Conservation (phyloP, 23 tunicate genomes). For the Oikopleura dioica region DNA sequence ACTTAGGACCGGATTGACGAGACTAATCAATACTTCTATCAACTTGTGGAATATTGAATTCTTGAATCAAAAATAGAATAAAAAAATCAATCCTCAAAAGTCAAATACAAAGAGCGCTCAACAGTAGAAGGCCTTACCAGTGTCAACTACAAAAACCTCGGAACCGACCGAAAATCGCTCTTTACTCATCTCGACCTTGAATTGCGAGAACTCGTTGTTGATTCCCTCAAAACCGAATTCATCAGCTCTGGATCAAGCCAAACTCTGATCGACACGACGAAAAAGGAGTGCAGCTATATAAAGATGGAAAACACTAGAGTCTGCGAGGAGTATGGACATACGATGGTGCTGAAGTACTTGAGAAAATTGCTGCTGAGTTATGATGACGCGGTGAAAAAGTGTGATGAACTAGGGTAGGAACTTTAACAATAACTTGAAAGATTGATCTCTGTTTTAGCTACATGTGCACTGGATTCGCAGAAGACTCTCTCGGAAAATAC, state of each 20-base stretch:
- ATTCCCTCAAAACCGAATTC: neutral
- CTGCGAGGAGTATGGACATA: slow-evolving; percentile 9
- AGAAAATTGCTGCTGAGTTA: neutral
- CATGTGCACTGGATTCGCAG: neutral
- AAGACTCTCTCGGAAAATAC: neutral
- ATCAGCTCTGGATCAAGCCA: neutral
- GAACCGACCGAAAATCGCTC: neutral
- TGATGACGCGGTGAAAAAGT: neutral
- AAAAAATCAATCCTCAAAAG: too few relatives aligned
- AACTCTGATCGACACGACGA: neutral
- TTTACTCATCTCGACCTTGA: neutral
- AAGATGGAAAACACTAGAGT: neutral
- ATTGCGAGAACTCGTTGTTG: neutral
- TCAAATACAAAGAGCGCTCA: neutral
- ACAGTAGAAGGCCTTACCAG: neutral
- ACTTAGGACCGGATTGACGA: too few relatives aligned
- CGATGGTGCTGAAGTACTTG: neutral
- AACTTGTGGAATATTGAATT: too few relatives aligned
- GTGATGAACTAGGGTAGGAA: slow-evolving; percentile 1
- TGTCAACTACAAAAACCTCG: neutral
- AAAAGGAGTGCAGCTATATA: neutral
- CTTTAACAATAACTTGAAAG: too few relatives aligned
- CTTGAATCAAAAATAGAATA: too few relatives aligned
- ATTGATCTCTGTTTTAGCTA: too few relatives aligned
- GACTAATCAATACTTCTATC: too few relatives aligned